These are phyloP conservation scores for Tholera decimalis DNA, from an alignment of 2,888 invertebrate species.

Conservation along the genomic window DNA sequence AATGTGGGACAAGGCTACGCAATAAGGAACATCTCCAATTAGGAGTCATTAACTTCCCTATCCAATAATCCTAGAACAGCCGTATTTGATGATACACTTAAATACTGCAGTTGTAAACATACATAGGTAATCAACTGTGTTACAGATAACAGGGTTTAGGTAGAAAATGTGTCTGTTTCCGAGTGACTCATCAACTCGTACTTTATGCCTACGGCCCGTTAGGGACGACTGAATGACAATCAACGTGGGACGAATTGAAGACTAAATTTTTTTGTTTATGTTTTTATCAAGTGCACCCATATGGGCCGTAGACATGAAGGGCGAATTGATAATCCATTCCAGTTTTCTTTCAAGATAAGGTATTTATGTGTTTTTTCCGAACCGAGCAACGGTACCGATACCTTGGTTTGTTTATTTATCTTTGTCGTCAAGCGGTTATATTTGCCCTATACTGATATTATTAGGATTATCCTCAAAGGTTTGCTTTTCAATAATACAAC, in stretches of 20 bases:
- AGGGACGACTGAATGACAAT: too few relatives aligned
- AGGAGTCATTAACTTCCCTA: neutral
- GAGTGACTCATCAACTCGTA: too few relatives aligned
- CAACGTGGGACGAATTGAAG: too few relatives aligned
- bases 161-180: too few relatives aligned
- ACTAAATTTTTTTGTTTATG: too few relatives aligned
- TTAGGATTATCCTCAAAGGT: neutral
- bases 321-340: too few relatives aligned
- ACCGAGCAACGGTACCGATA: too few relatives aligned
- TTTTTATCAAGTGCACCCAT: too few relatives aligned
- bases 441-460: neutral
- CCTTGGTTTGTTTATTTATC: neutral
- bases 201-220: too few relatives aligned
- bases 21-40: neutral
- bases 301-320: too few relatives aligned
- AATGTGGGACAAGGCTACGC: too few relatives aligned
- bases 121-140: neutral
- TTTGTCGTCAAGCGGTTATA: neutral
- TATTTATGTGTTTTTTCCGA: neutral
- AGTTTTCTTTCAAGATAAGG: slow-evolving; percentile 14
- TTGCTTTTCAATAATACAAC: slow-evolving; percentile 1
- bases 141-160: neutral
- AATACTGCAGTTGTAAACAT: neutral
- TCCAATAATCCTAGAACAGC: neutral
- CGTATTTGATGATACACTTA: neutral